Percentiles rank a stretch among this genome's conserved stretches.
These are phyloP conservation scores for Takifugu bimaculatus DNA, from an alignment of 2,113 vertebrate species.

Conservation along the genomic window DNA sequence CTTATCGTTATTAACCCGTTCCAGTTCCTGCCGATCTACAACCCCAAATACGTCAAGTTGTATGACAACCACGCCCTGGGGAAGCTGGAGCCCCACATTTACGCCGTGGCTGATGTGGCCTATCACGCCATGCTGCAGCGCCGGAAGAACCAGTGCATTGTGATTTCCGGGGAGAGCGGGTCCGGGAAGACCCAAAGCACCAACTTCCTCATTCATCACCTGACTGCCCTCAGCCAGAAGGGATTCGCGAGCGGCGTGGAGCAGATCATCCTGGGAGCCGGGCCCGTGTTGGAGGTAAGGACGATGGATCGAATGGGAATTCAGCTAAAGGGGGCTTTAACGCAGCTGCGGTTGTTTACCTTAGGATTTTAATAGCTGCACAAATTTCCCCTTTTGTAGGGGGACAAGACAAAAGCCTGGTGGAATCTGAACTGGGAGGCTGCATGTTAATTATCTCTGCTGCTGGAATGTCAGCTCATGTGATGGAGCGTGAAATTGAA, in stretches of 20 bases:
- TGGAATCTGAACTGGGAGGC: conserved; percentile 23
- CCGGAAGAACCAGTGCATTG: conserved; percentile 89
- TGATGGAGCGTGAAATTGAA: conserved; percentile 46
- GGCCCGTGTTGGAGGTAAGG: conserved; percentile 94
- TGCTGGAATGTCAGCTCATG: conserved; percentile 36
- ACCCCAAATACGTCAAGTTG: conserved; percentile 96
- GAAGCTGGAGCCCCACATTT: conserved; percentile 92
- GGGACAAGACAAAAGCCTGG: conserved; percentile 32
- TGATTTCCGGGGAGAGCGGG: conserved; percentile 94
- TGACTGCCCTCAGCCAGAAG: conserved; percentile 96
- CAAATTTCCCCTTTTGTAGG: neutral
- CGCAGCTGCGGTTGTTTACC: too few relatives aligned
- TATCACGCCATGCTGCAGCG: conserved; percentile 94
- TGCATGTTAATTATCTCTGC: conserved; percentile 20
- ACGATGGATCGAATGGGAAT: neutral
- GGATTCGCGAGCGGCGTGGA: conserved; percentile 97
- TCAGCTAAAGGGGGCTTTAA: neutral
- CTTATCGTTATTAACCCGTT: conserved; percentile 95
- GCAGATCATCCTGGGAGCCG: conserved; percentile 96
- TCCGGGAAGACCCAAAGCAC: conserved; percentile 98
- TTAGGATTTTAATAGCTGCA: too few relatives aligned
- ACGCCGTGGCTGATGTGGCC: conserved; percentile 91
- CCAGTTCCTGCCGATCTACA: conserved; percentile 96
- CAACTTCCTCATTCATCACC: conserved; percentile 96
- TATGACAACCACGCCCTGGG: conserved; percentile 94